Base-by-base conservation (phyloP, 2,797 vertebrate genomes). In the Malacoraja senta region DNA sequence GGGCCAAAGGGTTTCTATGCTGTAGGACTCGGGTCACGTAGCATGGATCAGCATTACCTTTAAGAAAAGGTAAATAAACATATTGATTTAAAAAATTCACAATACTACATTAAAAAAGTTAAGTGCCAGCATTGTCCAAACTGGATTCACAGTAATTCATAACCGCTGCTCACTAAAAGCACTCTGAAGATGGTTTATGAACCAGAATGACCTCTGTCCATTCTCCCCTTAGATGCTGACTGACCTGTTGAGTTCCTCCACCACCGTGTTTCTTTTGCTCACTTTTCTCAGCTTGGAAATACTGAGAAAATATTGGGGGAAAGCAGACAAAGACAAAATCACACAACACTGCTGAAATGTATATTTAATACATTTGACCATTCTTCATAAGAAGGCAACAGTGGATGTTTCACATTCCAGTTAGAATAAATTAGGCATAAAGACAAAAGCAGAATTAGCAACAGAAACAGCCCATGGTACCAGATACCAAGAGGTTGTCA, bases 351-450 rank as follows among this genome's bases (percentile, higher is more conserved):
- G 38, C 29, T 68, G 24, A 91, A 91, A 91, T 74, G 29, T 17
- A 76, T 58, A 76, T 92, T 92, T 92, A 91, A 91, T 74, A 53
- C 13, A 29, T 88, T 32, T 88, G n/a, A 53, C 44, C 68, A 92
- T 92, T 92, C 71, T 92, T 92, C 38, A 74, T 74, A 74, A 21
- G 26, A 92, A 26, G 44, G 90, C 65, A 92, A 76, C 68, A 91
- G 9, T 24, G 35, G 71, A 74, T 74, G 68, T 35, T 76, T 92
- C 71, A 92, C 17, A 24, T 92, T 76, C 26, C 71, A 76, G 12
- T 74, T 29, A 35, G 10, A 92, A 92, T 71, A 92, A 29, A 92
- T 92, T 74, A 76, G 72, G 71, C 58, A 44, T 72, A 32, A 44
- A 35, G 24, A 71, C 71, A 44, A 53, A 65, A 35, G 8, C n/a